Base-by-base conservation (phyloP, 2,888 invertebrate genomes). In the Watsonalla binaria region DNA sequence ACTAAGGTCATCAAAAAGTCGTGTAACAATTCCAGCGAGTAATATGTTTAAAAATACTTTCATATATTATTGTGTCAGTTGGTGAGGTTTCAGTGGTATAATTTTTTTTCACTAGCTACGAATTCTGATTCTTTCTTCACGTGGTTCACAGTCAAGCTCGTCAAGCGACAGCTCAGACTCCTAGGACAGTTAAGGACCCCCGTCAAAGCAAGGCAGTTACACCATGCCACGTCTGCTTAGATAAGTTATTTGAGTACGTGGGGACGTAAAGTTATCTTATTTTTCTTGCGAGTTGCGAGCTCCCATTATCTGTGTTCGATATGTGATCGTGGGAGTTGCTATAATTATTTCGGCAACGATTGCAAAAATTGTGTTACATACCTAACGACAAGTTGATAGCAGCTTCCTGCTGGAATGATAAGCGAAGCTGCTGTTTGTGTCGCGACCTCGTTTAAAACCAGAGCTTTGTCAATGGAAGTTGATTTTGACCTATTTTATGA, bases 311-410 rank as follows among this genome's bases (percentile, higher is more conserved):
- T 68, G 51, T 54, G 57, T 59, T 61, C 68, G 76, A 78, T 76
- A 79, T 57, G 56, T 69, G 65, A 72, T 72, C 77, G 84, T 86
- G 83, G 84, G 80, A 81, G 86, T 86, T 70, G 37, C 37, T 39
- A 74, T 72, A 76, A 81, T 83, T 83, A 88, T 89, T 90, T 90
- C 90, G 90, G 90, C 90, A 90, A 90, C 78, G 76, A 86, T 90
- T 90, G 90, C 90, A 90, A 90, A 90, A 90, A 90, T 85, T 86
- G 75, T 86, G 81, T 84, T 87, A 83, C 75, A 74, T 84, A 83
- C 82, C 81, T 79, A 86, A 82, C 88, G 87, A 85, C 86, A 86
- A 84, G 77, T 84, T 84, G 90, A 90, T 90, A 90, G 76, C 76
- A 68, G 80, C 66, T 86, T 90, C 90, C 90, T 86, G 88, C 73